Percentiles rank a stretch among this genome's conserved stretches.
phyloP scores from a whole-genome alignment of 2,888 invertebrate species.

The Himalopsyche kuldschensis region DNA sequence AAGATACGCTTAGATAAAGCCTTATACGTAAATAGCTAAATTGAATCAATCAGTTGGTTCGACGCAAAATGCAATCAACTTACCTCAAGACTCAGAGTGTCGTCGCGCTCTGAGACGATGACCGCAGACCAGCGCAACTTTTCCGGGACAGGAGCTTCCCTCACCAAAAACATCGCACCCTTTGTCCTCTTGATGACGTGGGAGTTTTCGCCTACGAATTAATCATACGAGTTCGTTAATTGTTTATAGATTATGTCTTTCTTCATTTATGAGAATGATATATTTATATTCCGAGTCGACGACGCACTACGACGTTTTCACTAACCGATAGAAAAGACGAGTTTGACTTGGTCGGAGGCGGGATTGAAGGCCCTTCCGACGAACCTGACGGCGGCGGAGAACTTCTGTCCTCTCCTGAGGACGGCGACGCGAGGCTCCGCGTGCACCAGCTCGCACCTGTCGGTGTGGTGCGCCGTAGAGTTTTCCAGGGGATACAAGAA shows the following conservation, averaged over 20 bases:
- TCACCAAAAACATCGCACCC: slow-evolving; percentile 46
- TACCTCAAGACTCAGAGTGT: slow-evolving; percentile 48
- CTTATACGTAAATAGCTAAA: no score
- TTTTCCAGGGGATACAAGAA: slow-evolving; percentile 72
- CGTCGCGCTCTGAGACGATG: slow-evolving; percentile 44
- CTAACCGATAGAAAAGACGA: slow-evolving; percentile 70
- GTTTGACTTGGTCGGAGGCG: slow-evolving; percentile 64
- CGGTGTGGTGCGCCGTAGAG: slow-evolving; percentile 68
- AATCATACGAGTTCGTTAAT: not conserved
- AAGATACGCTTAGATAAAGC: no score
- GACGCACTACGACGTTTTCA: no score
- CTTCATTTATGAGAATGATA: no score
- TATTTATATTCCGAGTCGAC: no score
- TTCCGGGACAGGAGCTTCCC: slow-evolving; percentile 38
- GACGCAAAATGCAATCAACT: no score
- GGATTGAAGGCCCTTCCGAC: slow-evolving; percentile 60
- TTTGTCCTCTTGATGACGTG: slow-evolving; percentile 60
- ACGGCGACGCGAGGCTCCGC: slow-evolving; percentile 67
- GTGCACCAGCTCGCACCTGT: slow-evolving; percentile 69
- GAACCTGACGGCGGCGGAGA: slow-evolving; percentile 69
- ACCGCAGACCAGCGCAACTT: slow-evolving; percentile 46
- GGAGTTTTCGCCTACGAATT: slow-evolving; percentile 47
- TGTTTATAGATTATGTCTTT: no score
- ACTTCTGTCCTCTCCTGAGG: slow-evolving; percentile 72
- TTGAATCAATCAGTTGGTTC: no score